Evolutionary conservation across 2,113 vertebrate species (phyloP).

Genomic region (Conger conger): DNA sequence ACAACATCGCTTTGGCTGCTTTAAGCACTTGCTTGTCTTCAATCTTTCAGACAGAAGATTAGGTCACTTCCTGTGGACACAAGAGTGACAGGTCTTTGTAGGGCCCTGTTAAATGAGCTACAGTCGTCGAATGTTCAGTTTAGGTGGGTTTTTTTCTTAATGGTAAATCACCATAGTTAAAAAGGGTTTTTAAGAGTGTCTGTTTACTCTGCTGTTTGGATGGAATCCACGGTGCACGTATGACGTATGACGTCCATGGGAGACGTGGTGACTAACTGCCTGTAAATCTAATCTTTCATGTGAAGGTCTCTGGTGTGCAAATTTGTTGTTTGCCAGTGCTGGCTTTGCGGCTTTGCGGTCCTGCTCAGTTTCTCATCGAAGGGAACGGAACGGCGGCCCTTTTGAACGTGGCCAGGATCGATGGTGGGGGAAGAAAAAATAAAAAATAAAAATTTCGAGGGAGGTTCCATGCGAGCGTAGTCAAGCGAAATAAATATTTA

Average conservation of each 20-base stretch:
- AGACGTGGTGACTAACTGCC: neutral
- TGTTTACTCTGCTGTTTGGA: neutral
- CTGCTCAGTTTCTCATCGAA: slow-evolving; percentile 31
- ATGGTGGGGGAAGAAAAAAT: neutral
- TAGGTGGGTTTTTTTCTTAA: neutral
- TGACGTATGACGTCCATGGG: neutral
- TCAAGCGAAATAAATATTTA: slow-evolving; percentile 41
- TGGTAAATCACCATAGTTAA: neutral
- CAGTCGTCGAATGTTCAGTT: neutral
- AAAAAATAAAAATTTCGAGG: neutral
- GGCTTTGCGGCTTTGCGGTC: neutral
- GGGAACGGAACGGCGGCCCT: neutral
- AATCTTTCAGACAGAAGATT: neutral
- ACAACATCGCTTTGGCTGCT: neutral
- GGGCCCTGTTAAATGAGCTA: neutral
- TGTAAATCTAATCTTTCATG: slow-evolving; percentile 18
- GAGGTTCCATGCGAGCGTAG: slow-evolving; percentile 15
- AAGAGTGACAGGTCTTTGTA: neutral
- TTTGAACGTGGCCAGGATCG: neutral
- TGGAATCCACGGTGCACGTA: neutral
- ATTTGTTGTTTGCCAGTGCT: slow-evolving; percentile 26
- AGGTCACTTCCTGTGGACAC: neutral
- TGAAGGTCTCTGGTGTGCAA: slow-evolving; percentile 17
- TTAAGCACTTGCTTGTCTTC: neutral
- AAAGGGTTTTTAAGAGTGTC: neutral